Base-by-base conservation (phyloP, 2,113 vertebrate species). In the Lepus europaeus region DNA sequence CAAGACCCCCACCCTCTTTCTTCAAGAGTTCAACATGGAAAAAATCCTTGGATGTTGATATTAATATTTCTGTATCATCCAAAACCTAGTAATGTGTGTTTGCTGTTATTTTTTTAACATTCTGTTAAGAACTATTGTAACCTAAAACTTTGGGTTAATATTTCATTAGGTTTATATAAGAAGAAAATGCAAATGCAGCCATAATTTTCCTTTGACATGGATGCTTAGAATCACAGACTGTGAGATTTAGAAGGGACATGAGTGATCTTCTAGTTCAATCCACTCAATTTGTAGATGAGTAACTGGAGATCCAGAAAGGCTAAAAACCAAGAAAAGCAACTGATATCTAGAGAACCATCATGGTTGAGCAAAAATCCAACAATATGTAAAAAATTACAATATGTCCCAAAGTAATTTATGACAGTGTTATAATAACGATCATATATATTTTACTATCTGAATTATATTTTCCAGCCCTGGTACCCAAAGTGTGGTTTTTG, bases 121-220 rank as follows among this genome's bases (percentile, higher is more conserved):
- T 22, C 16, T 70, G 63, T 83, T 91, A 89, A 96, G 49, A 95
- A 91, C 23, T 68, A 25, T 27, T 90, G 17, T 78, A 79, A 90
- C 20, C 64, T 84, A 81, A 92, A 83, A 84, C 56, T 95, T 74
- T 36, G 74, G 68, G 45, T 80, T 94, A 63, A 23, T 63, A n/a
- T 93, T 96, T 95, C 89, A 86, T 87, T 83, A 92, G 17, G 45
- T 95, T 95, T 94, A 80, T 59, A 80, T 72, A 76, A 94, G 93
- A 95, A 64, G 31, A 80, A 94, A 96, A 90, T 76, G 39, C 17
- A 91, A 95, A 92, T 80, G 63, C 36, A 66, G 27, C 68, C 59
- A 63, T 72, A 84, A 95, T 79, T 93, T 39, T 94, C 33, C 39
- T 74, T 90, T 93, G 94, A 66, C 27, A 29, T 1, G 11, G 31